Evolutionary conservation across 2,113 vertebrate species (phyloP), one percentile per base, ranked within the genome.

Genomic region (Cynocephalus volans): DNA sequence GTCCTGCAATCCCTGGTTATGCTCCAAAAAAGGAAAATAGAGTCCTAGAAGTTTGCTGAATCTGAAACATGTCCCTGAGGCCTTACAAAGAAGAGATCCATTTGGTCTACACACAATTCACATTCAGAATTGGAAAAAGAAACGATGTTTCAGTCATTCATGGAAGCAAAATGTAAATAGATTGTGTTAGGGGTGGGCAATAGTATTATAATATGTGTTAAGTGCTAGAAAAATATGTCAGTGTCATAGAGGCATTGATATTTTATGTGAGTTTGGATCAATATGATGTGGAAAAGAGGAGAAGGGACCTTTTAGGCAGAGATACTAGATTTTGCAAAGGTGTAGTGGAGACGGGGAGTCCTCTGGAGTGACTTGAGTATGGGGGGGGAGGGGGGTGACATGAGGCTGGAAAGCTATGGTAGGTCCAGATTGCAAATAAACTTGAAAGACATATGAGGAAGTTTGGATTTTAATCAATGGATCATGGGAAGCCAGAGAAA

Each of bases 91-190:
- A 41, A 56, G 8, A 92, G 23, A 60, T n/a, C 12, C 12, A 19
- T 62, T 73, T 73, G 36, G 1, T 67, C 7, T 69, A 23, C 24
- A 13, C 14, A 85, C 17, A 72, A 60, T 64, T 95, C 18, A 48
- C 28, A 36, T 69, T 9, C 69, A 45, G 12, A 45, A 28, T 45
- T 70, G 28, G 36, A 91, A 80, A 80, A 96, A 88, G 8, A 95
- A 96, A 65, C 88, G 79, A 72, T 45, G 23, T 95, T 88, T 96
- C 54, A 76, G 6, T 85, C 67, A 90, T 76, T 83, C 36, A 67
- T 77, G 5, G 56, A 75, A 41, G 21, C 17, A 93, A 75, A 92
- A 14, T 6, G 9, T 69, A 65, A 36, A 36, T 12, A 48, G 21
- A 23, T 31, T 76, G 48, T 17, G 17, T 28, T 14, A 36, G 28